Percentiles rank a stretch among this genome's conserved stretches.
Evolutionary conservation across 2,797 vertebrate species (phyloP).

Genomic region (Cirrhinus mrigala): DNA sequence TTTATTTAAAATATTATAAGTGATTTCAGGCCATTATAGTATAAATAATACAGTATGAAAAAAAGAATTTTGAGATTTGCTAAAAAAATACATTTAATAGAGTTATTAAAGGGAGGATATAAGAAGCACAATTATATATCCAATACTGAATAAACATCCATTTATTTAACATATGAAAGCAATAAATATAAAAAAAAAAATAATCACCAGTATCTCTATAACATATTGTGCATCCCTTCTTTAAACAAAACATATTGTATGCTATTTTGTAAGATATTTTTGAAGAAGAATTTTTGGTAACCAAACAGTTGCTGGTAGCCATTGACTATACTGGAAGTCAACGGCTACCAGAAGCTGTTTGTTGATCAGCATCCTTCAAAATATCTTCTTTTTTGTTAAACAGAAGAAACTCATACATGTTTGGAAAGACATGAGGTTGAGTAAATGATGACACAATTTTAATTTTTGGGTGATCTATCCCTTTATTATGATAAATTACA

Average conservation of each 20-base stretch:
- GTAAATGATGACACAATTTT: not conserved
- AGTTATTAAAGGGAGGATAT: not conserved
- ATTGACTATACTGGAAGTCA: not conserved
- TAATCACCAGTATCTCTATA: not conserved
- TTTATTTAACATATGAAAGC: not conserved
- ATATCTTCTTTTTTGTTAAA: not conserved
- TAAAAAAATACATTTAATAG: too few relatives aligned
- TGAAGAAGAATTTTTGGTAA: not conserved
- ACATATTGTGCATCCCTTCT: not conserved
- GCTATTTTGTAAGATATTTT: not conserved
- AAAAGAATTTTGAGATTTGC: too few relatives aligned
- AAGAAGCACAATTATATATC: not conserved
- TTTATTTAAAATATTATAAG: too few relatives aligned
- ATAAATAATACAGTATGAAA: too few relatives aligned
- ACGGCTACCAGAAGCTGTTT: too few relatives aligned
- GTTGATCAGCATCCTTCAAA: not conserved
- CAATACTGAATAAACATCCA: not conserved
- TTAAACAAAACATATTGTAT: not conserved
- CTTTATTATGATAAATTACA: too few relatives aligned
- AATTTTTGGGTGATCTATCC: not conserved
- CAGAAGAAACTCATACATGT: not conserved
- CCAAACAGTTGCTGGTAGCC: not conserved
- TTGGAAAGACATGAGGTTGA: not conserved
- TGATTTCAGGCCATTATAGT: too few relatives aligned
- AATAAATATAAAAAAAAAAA: not conserved